A percentile compares a stretch with the other conserved stretches of the same genome.
Evolutionary conservation across 1,140 invertebrate genomes (phyloP).

Genomic region (Sminthurinus signatus): DNA sequence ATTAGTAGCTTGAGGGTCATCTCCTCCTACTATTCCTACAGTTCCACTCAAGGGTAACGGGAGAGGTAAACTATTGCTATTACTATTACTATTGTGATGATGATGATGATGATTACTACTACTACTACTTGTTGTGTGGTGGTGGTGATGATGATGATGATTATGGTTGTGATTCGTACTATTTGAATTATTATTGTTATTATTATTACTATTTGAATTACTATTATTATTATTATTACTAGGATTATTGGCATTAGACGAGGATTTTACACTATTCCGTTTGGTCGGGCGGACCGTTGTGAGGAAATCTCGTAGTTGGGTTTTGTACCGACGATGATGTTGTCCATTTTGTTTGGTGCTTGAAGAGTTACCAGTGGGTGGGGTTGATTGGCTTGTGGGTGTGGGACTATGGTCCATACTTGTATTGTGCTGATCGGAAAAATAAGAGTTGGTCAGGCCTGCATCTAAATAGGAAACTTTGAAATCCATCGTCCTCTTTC

Average conservation of each 20-base stretch:
- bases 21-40: too few species aligned
- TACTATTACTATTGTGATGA: constrained; percentile 33
- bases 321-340: constrained; percentile 69
- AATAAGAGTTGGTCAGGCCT: constrained; percentile 80
- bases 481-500: constrained; percentile 97
- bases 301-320: constrained; percentile 82
- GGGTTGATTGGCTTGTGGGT: too few species aligned
- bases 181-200: too few species aligned
- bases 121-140: constrained; percentile 42
- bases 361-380: constrained; percentile 41
- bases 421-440: constrained; percentile 56
- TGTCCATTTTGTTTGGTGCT: constrained; percentile 52
- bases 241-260: constrained; percentile 42
- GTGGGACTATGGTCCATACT: constrained; percentile 56
- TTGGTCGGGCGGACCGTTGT: constrained; percentile 75
- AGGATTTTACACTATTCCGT: constrained; percentile 40
- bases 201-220: too few species aligned
- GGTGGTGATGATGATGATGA: constrained; percentile 40
- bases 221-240: constrained; percentile 42
- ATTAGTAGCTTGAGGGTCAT: too few species aligned
- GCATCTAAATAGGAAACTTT: constrained; percentile 92
- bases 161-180: too few species aligned
- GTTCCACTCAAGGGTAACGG: constrained; percentile 33
- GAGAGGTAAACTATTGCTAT: constrained; percentile 41
- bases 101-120: too few species aligned